Evolutionary conservation across 2,797 vertebrate species (phyloP), one percentile per base, ranked within the genome.

Genomic region (Limosa lapponica): DNA sequence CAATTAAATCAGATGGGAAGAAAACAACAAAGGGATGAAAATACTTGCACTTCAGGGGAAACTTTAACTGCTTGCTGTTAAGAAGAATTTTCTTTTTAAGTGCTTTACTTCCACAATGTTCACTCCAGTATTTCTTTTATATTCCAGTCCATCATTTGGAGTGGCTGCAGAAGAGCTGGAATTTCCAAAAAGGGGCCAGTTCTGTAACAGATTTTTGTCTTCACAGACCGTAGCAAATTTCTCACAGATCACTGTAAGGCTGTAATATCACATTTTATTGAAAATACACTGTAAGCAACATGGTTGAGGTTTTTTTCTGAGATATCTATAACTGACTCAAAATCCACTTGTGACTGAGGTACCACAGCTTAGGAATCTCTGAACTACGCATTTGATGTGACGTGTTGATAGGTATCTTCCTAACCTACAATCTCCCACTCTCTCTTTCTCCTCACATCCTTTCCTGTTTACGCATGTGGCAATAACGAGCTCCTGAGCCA

Each of bases 1-100:
- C 24, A 65, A 48, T 86, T 80, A 92, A 69, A 83, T 39, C 69
- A 77, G 34, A 52, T 36, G 14, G 37, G n/a, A 80, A 86, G 51
- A 77, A 91, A 83, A 59, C 44, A 85, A 64, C 23, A 83, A 54
- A 61, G 36, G 30, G 22, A 69, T 81, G 13, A 80, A 92, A 86
- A 91, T 89, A 43, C 20, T 67, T 72, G 23, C 24, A 67, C n/a
- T 89, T 75, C 55, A 64, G 81, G 49, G 59, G 72, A 89, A 89
- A 71, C 3, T 12, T 66, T 61, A 85, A 88, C 48, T 94, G 34
- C 13, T 46, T 82, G 16, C 8, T 70, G 34, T 85, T 66, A 65
- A 58, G 52, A 89, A 75, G 18, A 58, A 54, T 51, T 39, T 37
- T 66, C 19, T 82, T 70, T 84, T 49, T 20, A 82, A 87, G 16